phyloP scores from a whole-genome alignment of 2,888 invertebrate genomes.

The Phytoseiulus persimilis region DNA sequence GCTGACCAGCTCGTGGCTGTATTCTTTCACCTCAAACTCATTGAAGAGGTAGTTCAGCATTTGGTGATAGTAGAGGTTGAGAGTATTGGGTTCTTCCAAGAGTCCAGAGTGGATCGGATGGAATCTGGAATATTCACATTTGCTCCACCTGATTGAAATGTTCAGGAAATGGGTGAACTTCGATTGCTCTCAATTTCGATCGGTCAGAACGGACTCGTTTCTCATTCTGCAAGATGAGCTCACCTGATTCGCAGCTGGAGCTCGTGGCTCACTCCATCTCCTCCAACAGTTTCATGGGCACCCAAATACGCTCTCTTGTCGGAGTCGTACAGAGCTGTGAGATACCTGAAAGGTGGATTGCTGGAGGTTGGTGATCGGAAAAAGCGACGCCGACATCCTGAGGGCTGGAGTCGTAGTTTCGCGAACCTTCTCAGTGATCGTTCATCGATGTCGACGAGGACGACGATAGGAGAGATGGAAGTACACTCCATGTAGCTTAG shows the following conservation, averaged over 20 bases:
- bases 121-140: background rate
- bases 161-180: too few species aligned
- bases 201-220: background rate
- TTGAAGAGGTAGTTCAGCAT: constrained; percentile 8
- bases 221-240: background rate
- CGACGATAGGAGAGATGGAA: too few species aligned
- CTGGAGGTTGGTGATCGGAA: background rate
- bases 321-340: background rate
- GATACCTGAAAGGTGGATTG: background rate
- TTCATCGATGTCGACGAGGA: too few species aligned
- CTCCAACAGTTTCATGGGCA: constrained; percentile 8
- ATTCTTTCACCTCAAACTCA: background rate
- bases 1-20: background rate
- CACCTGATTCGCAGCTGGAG: constrained; percentile 6
- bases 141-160: too few species aligned
- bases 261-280: background rate
- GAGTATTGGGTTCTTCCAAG: background rate
- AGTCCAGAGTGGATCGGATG: background rate
- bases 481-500: too few species aligned
- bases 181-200: background rate
- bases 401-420: too few species aligned
- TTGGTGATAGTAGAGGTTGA: constrained; percentile 10
- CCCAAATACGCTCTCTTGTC: background rate
- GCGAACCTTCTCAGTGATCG: too few species aligned
- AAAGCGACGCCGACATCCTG: too few species aligned